Percentiles rank a stretch among this genome's conserved stretches.
Conservation (phyloP, 2,797 vertebrate species). For the Thaleichthys pacificus region DNA sequence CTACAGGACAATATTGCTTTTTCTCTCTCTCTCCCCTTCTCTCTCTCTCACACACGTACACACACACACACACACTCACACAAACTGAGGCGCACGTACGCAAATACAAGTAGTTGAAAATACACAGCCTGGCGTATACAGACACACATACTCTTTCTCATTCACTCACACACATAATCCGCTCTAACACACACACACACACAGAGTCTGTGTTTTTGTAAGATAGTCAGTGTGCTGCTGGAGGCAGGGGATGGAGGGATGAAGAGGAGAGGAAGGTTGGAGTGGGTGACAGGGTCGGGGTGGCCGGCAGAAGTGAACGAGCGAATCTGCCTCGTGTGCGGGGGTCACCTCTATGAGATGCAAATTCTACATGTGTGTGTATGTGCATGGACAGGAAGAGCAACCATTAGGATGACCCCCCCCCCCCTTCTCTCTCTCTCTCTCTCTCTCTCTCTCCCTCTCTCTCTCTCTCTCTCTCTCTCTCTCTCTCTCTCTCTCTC, state of each 20-base stretch:
- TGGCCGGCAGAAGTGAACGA: not conserved
- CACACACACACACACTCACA: constrained; percentile 54
- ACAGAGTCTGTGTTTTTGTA: no score
- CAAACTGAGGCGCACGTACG: constrained; percentile 8
- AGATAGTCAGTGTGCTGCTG: not conserved
- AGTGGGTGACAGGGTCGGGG: constrained; percentile 7
- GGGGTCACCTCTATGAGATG: no score
- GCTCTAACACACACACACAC: constrained; percentile 1
- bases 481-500: not conserved
- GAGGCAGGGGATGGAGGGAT: not conserved
- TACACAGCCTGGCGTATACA: not conserved
- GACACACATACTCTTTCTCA: not conserved
- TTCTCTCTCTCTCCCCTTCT: constrained; percentile 34
- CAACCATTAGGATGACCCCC: constrained; percentile 16
- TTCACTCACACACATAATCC: constrained; percentile 13
- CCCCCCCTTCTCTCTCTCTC: not conserved
- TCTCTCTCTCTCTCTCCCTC: not conserved
- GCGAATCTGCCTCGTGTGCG: no score
- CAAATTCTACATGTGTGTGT: constrained; percentile 10
- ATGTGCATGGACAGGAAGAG: constrained; percentile 8
- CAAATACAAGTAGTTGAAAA: not conserved
- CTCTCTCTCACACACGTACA: not conserved
- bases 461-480: not conserved
- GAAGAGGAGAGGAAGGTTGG: not conserved
- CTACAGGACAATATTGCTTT: constrained; percentile 77